Percentiles rank a stretch among this genome's conserved stretches.
Evolutionary conservation across 2,797 vertebrate genomes (phyloP).

Genomic region (Passerculus sandwichensis): DNA sequence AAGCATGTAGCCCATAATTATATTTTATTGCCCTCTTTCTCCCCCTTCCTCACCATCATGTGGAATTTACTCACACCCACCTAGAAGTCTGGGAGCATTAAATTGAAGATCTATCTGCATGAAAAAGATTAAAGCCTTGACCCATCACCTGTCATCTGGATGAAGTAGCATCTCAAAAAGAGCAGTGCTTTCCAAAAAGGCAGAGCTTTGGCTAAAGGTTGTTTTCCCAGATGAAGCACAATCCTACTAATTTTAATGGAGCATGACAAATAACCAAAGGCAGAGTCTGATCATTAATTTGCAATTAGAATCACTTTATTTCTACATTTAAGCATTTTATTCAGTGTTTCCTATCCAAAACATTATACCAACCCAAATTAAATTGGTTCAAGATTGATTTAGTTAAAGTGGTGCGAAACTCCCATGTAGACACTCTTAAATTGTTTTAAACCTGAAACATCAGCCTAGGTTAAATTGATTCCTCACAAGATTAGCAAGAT

Average conservation of each 20-base stretch:
- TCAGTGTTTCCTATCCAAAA: background rate
- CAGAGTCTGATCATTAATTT: slow-evolving; percentile 8
- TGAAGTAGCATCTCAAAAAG: background rate
- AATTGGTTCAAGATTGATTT: slow-evolving; percentile 28
- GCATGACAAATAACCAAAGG: background rate
- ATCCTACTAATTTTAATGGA: background rate
- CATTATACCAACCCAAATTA: background rate
- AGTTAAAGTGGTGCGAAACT: background rate
- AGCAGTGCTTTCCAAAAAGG: background rate
- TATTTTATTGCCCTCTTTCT: background rate
- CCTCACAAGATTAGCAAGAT: slow-evolving; percentile 29
- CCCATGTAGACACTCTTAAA: background rate
- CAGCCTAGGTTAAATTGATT: slow-evolving; percentile 9
- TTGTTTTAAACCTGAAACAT: slow-evolving; percentile 19
- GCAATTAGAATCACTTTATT: slow-evolving; percentile 18
- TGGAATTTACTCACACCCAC: background rate
- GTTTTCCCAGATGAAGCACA: background rate
- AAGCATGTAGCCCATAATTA: background rate
- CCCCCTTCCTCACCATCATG: fast-evolving
- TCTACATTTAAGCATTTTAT: slow-evolving; percentile 20
- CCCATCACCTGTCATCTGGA: background rate
- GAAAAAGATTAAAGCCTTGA: background rate
- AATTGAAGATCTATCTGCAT: background rate
- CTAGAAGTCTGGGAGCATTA: background rate
- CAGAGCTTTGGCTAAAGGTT: background rate